These are phyloP conservation scores for Scleropages formosus DNA, from an alignment of 2,797 vertebrate species.

Conservation along the genomic window DNA sequence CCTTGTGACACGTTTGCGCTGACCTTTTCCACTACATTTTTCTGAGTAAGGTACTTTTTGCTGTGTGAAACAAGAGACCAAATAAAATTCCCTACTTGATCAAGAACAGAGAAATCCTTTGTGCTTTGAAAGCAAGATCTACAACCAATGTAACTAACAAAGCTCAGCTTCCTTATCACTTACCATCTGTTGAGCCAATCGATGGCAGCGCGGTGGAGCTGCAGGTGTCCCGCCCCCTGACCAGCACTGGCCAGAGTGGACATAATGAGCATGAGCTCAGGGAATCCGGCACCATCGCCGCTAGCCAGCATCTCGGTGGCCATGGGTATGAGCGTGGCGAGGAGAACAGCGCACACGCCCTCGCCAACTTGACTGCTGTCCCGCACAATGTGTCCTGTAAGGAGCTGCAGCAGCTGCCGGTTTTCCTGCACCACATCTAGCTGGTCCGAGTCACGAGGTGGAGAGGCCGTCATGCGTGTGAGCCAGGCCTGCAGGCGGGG, in stretches of 20 bases:
- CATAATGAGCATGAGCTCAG: conserved; percentile 98
- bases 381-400: conserved; percentile 92
- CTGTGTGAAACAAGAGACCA: conserved; percentile 56
- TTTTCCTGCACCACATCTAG: conserved; percentile 94
- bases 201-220: conserved; percentile 90
- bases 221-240: conserved; percentile 93
- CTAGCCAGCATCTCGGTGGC: conserved; percentile 94
- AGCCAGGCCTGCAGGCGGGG: conserved; percentile 89
- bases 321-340: conserved; percentile 97
- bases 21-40: conserved; percentile 97
- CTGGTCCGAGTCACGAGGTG: conserved; percentile 92
- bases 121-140: neutral
- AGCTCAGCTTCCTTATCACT: conserved; percentile 48
- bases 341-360: conserved; percentile 93
- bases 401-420: conserved; percentile 88
- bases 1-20: conserved; percentile 91
- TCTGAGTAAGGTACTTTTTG: conserved; percentile 97
- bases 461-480: conserved; percentile 89
- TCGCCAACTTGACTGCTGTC: conserved; percentile 99
- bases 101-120: neutral
- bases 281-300: conserved; percentile 92
- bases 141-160: neutral
- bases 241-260: conserved; percentile 92
- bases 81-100: neutral
- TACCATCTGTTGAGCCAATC: conserved; percentile 97